Conservation (phyloP, 1,140 invertebrate species). For the Zaprionus tsacasi region DNA sequence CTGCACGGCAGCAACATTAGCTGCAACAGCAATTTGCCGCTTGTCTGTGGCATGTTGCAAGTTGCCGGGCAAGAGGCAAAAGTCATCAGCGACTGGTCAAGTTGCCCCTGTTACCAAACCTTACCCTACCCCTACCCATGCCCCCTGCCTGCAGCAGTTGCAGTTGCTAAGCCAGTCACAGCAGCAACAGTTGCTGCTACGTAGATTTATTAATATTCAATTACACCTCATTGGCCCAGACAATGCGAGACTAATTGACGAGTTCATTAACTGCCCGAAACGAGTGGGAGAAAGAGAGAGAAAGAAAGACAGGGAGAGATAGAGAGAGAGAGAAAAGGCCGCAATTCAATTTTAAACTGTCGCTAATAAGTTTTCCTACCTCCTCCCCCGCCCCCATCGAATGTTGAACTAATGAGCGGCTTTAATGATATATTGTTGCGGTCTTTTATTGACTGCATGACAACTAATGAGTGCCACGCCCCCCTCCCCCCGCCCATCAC, state of each 20-base stretch:
- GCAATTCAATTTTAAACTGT: conserved; percentile 79
- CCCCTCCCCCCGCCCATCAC: conserved; percentile 15
- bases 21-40: neutral
- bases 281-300: conserved; percentile 4
- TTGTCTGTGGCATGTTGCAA: conserved; percentile 2
- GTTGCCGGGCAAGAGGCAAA: conserved; percentile 27
- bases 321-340: conserved; percentile 23
- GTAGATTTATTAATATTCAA: conserved; percentile 56
- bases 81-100: conserved; percentile 29
- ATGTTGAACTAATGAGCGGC: conserved; percentile 77
- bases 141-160: neutral
- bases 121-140: neutral
- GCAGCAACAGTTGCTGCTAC: neutral
- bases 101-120: neutral
- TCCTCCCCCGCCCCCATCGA: neutral
- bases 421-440: conserved; percentile 78
- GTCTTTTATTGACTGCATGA: conserved; percentile 50
- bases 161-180: neutral
- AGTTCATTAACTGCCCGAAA: conserved; percentile 76
- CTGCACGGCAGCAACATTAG: neutral
- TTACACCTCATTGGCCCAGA: conserved; percentile 65
- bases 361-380: conserved; percentile 76
- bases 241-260: conserved; percentile 78
- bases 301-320: neutral
- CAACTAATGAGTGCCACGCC: conserved; percentile 44